Percentiles rank a stretch among this genome's conserved stretches.
phyloP scores from a whole-genome alignment of 1,140 invertebrate species.

The Heliconius nattereri region DNA sequence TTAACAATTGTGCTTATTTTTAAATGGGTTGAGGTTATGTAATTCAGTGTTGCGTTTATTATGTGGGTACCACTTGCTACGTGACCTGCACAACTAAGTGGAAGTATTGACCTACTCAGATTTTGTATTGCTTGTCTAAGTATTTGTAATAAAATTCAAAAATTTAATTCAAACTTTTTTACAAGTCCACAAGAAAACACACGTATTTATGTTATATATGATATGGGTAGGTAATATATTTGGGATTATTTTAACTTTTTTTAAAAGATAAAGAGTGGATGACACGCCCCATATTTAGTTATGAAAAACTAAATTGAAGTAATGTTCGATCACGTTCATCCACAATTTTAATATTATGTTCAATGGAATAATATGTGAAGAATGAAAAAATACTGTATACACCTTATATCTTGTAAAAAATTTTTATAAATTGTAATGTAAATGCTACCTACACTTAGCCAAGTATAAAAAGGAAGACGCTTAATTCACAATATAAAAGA shows the following conservation, averaged over 20 bases:
- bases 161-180: too few relatives aligned
- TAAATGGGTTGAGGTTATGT: slow-evolving; percentile 13
- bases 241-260: neutral
- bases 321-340: neutral
- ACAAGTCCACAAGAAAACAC: too few relatives aligned
- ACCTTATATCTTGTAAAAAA: neutral
- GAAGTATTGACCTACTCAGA: slow-evolving; percentile 6
- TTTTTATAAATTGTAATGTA: too few relatives aligned
- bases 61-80: slow-evolving; percentile 4
- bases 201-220: neutral
- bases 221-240: neutral
- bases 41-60: slow-evolving; percentile 13
- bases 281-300: slow-evolving; percentile 7
- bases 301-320: neutral
- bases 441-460: too few relatives aligned
- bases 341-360: neutral
- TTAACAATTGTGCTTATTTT: neutral
- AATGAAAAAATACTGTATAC: neutral
- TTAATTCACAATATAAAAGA: neutral
- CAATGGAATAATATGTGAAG: neutral
- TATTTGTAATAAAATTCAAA: neutral
- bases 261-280: neutral
- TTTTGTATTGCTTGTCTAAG: neutral
- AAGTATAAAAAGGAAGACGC: neutral
- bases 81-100: slow-evolving; percentile 8